Percentiles rank a stretch among this genome's conserved stretches.
phyloP scores from a whole-genome alignment of 2,888 invertebrate species.

The Dasysyrphus albostriatus region DNA sequence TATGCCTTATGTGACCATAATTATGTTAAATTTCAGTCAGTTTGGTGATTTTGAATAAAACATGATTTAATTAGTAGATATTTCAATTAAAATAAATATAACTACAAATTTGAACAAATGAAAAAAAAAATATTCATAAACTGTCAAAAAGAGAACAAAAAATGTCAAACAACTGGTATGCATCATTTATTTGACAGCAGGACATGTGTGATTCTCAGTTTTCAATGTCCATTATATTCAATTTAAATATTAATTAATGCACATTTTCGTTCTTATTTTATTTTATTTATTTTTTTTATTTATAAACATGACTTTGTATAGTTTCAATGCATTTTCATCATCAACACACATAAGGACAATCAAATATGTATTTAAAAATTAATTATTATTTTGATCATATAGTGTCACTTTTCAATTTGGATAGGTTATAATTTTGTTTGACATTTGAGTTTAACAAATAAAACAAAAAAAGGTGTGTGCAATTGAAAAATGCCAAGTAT shows the following conservation, averaged over 20 bases:
- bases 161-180: conserved; percentile 1
- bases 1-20: conserved; percentile 8
- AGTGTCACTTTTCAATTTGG: conserved; percentile 38
- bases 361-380: conserved; percentile 39
- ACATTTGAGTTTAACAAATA: conserved; percentile 45
- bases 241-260: conserved; percentile 29
- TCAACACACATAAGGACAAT: neutral
- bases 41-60: conserved; percentile 4
- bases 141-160: neutral
- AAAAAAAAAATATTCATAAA: neutral
- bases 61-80: conserved; percentile 28
- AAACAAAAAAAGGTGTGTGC: conserved; percentile 35
- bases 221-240: conserved; percentile 32
- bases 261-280: neutral
- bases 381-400: conserved; percentile 30
- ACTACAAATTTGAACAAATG: no score
- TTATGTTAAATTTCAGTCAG: conserved; percentile 19
- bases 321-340: neutral
- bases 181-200: conserved; percentile 31
- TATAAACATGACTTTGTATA: neutral
- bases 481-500: conserved; percentile 10
- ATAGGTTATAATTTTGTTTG: conserved; percentile 50
- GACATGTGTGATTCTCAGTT: conserved; percentile 19
- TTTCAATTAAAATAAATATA: neutral
- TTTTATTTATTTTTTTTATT: neutral